Base-by-base conservation (phyloP, 1,140 invertebrate genomes). In the Megalonaias nervosa region DNA sequence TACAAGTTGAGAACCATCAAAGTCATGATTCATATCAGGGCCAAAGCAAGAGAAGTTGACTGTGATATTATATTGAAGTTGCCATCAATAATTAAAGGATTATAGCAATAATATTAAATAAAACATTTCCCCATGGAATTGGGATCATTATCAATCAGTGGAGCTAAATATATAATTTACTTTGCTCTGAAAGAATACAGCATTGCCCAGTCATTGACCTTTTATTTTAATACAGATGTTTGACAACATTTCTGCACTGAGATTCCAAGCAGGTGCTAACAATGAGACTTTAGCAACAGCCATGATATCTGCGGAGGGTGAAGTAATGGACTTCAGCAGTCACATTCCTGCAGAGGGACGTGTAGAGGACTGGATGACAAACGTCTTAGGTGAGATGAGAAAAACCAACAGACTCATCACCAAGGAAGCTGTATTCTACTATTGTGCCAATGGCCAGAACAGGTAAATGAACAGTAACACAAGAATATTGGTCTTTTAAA, bases 301-400 rank as follows among this genome's bases (percentile, higher is more conserved):
- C 61, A 94, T 98, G 93, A 94, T 97, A 75, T 97, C 96, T 0
- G 93, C 93, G 79, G 97, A 97, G 91, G 93, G 93, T 60, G 97
- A 98, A 92, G 92, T 95, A 67, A 95, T 98, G 95, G 94, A 96
- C 67, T 97, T 97, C 86, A 92, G 93, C 17, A 91, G 92, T 71
- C 82, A 89, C 14, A 93, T 95, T 0, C 60, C 89, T 5, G 92
- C 93, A 1, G 93, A 94, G 80, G 94, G 95, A 6, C 93, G 94
- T 67, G 95, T 97, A 15, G 96, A 97, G 91, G 94, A 96, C 73
- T 98, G 97, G 96, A 96, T 98, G 96, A 96, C 95, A 74, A 90
- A 93, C 67, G 94, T 97, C 13, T 90, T 97, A 17, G 91, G 90
- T 14, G 96, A 97, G 90, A 98, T 98, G 96, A 93, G 95, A 68